A percentile compares a stretch with the other conserved stretches of the same genome.
Conservation (phyloP, 2,113 vertebrate species). For the Cyphomyrus plagiostoma region DNA sequence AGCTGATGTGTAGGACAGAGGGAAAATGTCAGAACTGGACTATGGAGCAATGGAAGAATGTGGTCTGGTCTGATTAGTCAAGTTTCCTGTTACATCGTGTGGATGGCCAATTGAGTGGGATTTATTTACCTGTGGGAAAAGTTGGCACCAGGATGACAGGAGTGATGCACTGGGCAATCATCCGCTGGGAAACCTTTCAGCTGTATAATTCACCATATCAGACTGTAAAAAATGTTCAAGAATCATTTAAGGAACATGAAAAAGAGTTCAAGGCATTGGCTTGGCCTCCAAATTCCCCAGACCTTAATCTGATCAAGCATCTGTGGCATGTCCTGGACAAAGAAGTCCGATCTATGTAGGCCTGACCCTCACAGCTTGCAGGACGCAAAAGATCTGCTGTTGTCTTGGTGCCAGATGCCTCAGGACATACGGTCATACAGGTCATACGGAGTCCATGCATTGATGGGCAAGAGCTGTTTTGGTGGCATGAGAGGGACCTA, state of each 20-base stretch:
- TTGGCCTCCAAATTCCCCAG: neutral
- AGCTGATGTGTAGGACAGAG: neutral
- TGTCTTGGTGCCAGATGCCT: neutral
- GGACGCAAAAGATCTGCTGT: neutral
- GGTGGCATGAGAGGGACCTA: neutral
- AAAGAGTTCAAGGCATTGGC: neutral
- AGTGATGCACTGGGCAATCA: neutral
- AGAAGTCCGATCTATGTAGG: neutral
- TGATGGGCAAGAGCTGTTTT: neutral
- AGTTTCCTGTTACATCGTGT: neutral
- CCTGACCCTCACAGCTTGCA: neutral
- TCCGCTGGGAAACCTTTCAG: neutral
- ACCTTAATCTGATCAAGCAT: neutral
- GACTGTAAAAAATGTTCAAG: neutral
- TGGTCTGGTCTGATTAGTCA: neutral
- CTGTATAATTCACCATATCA: neutral
- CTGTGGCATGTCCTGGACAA: neutral
- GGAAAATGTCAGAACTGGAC: neutral
- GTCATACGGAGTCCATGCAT: neutral
- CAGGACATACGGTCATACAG: neutral
- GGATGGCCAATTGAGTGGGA: neutral
- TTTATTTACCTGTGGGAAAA: neutral
- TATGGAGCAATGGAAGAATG: neutral
- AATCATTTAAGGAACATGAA: neutral
- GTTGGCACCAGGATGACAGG: neutral